Conservation (phyloP, 1,140 invertebrate genomes). For the Yoshiicerus persimilis region DNA sequence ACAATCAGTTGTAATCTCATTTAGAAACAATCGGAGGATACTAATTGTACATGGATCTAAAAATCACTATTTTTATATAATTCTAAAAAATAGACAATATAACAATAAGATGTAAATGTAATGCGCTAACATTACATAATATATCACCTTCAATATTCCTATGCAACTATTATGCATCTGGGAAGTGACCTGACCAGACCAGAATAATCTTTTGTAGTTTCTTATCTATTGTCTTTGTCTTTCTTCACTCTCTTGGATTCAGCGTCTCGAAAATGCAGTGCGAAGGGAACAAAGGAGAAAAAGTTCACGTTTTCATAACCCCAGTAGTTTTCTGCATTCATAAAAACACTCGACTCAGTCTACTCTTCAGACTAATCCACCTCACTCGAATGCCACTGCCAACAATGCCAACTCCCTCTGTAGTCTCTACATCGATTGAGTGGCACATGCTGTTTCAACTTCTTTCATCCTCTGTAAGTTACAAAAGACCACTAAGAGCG, state of each 20-base stretch:
- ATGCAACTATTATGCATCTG: not conserved
- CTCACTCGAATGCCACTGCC: not conserved
- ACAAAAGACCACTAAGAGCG: not conserved
- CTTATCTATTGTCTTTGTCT: not conserved
- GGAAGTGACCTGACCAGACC: not conserved
- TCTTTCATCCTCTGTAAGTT: not conserved
- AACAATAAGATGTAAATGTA: not conserved
- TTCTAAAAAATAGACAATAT: not conserved
- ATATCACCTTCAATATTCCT: not conserved
- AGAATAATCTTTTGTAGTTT: not conserved
- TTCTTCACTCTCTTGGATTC: not conserved
- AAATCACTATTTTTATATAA: not conserved
- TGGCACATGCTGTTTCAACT: not conserved
- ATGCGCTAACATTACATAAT: not conserved
- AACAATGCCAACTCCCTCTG: not conserved
- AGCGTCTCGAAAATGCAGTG: not conserved
- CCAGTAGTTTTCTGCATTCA: no score
- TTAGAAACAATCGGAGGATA: not conserved
- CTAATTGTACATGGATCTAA: not conserved
- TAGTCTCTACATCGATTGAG: not conserved
- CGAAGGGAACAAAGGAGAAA: not conserved
- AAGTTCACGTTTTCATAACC: not conserved
- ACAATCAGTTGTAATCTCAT: not conserved
- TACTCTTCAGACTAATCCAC: no score
- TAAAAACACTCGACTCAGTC: no score